Evolutionary conservation across 2,888 invertebrate genomes (phyloP).

Genomic region (Archips crataeganus): DNA sequence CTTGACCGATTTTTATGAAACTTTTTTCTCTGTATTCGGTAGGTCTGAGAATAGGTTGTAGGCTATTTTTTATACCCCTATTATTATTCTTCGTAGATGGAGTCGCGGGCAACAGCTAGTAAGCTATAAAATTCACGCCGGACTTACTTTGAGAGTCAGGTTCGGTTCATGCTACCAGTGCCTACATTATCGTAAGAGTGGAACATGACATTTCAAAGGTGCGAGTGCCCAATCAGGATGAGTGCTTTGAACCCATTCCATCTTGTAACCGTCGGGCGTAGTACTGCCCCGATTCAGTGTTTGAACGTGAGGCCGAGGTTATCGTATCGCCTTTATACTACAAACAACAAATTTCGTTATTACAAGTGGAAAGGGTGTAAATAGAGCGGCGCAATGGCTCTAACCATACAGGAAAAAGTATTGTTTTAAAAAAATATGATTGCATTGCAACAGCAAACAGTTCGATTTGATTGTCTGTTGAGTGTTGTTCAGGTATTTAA

Average conservation of each 20-base stretch:
- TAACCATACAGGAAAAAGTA: background rate
- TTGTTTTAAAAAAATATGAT: background rate
- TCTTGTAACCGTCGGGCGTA: conserved; percentile 30
- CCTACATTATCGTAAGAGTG: conserved; percentile 30
- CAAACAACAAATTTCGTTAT: conserved; percentile 15
- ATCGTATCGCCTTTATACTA: conserved; percentile 16
- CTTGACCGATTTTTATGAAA: no score
- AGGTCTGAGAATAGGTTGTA: no score
- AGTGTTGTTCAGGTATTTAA: background rate
- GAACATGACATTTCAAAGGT: conserved; percentile 40
- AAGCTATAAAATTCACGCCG: background rate
- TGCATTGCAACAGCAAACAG: no score
- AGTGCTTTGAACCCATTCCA: conserved; percentile 39
- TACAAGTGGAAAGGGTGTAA: background rate
- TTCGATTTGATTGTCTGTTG: background rate
- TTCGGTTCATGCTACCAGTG: conserved; percentile 7
- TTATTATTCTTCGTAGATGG: no score
- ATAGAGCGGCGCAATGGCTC: background rate
- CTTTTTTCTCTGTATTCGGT: no score
- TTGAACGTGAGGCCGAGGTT: conserved; percentile 31
- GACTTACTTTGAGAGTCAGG: conserved; percentile 11
- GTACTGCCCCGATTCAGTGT: conserved; percentile 27
- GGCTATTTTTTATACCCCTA: no score
- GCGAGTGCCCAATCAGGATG: conserved; percentile 41
- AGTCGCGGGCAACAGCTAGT: no score